Evolutionary conservation across 2,888 invertebrate genomes (phyloP).

Genomic region (Melinopterus prodromus): DNA sequence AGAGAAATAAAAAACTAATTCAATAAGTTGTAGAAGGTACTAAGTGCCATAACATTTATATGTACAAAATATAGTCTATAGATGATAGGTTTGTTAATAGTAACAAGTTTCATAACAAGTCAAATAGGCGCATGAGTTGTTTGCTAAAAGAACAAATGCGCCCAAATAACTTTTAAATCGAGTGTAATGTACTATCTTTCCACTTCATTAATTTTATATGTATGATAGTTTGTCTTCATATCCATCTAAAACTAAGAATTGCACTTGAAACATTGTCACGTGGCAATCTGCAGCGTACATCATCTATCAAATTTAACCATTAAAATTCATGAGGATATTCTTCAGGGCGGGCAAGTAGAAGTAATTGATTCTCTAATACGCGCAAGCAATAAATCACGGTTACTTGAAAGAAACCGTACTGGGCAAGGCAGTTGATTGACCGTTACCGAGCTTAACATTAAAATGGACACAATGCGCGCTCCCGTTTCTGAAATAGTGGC

Average conservation of each 20-base stretch:
- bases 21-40: too few relatives aligned
- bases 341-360: neutral
- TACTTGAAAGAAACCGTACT: neutral
- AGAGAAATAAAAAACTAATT: too few relatives aligned
- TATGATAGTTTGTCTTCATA: too few relatives aligned
- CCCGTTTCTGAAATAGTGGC: neutral
- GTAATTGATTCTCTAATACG: slow-evolving; percentile 4
- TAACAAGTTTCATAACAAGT: too few relatives aligned
- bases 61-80: too few relatives aligned
- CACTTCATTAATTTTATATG: too few relatives aligned
- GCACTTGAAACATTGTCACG: neutral
- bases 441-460: neutral
- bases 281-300: neutral
- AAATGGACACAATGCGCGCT: neutral
- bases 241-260: neutral
- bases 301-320: neutral
- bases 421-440: neutral
- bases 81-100: too few relatives aligned
- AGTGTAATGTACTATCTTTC: too few relatives aligned
- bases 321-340: slow-evolving; percentile 4
- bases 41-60: too few relatives aligned
- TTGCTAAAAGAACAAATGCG: too few relatives aligned
- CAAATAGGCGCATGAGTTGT: too few relatives aligned
- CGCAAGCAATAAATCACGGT: neutral
- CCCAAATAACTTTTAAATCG: too few relatives aligned